Percentiles rank a stretch among this genome's conserved stretches.
phyloP scores from a whole-genome alignment of 2,888 invertebrate species.

The Caradrina kadenii region DNA sequence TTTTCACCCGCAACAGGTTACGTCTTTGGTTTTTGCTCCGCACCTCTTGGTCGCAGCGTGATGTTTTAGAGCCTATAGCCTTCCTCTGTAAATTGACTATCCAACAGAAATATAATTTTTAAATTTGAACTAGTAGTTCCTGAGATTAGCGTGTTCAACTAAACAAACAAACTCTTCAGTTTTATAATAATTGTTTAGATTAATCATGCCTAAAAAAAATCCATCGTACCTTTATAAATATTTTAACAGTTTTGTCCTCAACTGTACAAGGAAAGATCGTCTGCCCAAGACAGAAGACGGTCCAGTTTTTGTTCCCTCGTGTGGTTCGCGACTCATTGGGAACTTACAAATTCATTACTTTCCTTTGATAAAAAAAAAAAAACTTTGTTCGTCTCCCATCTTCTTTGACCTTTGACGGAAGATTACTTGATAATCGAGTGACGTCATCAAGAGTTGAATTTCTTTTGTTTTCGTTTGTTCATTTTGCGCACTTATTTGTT shows the following conservation, averaged over 20 bases:
- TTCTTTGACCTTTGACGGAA: slow-evolving; percentile 43
- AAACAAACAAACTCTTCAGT: no score
- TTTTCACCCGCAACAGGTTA: no score
- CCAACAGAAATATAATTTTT: no score
- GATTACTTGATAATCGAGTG: slow-evolving; percentile 20
- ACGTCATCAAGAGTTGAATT: slow-evolving; percentile 12
- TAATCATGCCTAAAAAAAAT: background rate
- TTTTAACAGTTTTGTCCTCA: slow-evolving; percentile 10
- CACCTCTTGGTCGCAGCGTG: no score
- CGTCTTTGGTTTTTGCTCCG: no score
- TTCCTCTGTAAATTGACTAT: no score
- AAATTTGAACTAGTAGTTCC: no score
- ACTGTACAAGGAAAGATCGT: slow-evolving; percentile 60
- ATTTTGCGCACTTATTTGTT: background rate
- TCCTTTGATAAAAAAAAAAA: slow-evolving; percentile 45
- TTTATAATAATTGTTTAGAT: no score
- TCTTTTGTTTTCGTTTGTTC: slow-evolving; percentile 2
- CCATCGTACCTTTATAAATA: background rate
- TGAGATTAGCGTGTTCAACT: no score
- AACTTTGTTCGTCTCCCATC: slow-evolving; percentile 16
- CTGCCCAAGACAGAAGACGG: slow-evolving; percentile 56
- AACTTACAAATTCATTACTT: slow-evolving; percentile 65
- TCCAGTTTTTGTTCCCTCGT: slow-evolving; percentile 55
- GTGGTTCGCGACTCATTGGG: slow-evolving; percentile 56
- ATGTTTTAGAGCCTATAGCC: no score